These are phyloP conservation scores for Aplysia californica DNA, from an alignment of 1,140 invertebrate species.

Conservation along the genomic window DNA sequence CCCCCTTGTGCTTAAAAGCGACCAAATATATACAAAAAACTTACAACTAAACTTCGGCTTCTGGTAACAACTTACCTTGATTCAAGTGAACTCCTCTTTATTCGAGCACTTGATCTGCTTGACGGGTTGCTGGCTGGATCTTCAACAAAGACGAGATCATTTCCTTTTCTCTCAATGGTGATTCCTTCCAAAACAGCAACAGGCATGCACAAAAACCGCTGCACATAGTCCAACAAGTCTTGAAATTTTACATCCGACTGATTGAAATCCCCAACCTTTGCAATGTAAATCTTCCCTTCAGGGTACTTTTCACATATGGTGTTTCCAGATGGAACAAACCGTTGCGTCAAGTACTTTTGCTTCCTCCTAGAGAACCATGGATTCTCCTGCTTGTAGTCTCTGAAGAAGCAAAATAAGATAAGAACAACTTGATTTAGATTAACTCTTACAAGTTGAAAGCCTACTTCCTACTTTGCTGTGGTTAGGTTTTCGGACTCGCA, in stretches of 20 bases:
- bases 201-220: slow-evolving; percentile 49
- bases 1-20: too few relatives aligned
- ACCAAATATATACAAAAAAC: too few relatives aligned
- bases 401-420: background rate
- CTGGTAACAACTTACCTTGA: slow-evolving; percentile 15
- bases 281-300: slow-evolving; percentile 55
- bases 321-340: slow-evolving; percentile 42
- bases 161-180: slow-evolving; percentile 36
- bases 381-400: slow-evolving; percentile 38
- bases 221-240: slow-evolving; percentile 48
- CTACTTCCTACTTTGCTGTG: background rate
- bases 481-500: too few relatives aligned
- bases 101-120: background rate
- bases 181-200: slow-evolving; percentile 47
- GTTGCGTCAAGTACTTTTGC: slow-evolving; percentile 44
- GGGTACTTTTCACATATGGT: slow-evolving; percentile 53
- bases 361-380: slow-evolving; percentile 51
- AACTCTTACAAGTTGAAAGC: background rate
- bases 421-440: background rate
- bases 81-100: background rate
- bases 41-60: too few relatives aligned
- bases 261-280: slow-evolving; percentile 49
- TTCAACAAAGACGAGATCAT: slow-evolving; percentile 39
- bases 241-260: slow-evolving; percentile 11
- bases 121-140: slow-evolving; percentile 19